Conservation (phyloP, 2,113 vertebrate genomes). For the Stercorarius parasiticus region DNA sequence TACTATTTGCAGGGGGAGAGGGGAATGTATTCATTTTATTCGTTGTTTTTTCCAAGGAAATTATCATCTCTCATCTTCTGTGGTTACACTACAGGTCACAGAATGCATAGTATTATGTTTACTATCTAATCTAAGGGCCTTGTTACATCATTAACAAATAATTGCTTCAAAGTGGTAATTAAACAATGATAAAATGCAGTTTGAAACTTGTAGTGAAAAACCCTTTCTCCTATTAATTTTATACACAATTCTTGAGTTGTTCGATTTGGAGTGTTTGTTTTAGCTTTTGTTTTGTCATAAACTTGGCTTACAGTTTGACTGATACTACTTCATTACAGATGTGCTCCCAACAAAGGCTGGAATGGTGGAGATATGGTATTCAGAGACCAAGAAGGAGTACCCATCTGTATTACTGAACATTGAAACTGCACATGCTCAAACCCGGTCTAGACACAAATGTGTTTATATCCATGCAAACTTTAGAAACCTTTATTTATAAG, state of each 20-base stretch:
- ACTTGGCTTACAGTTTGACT: background rate
- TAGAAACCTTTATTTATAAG: background rate
- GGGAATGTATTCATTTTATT: background rate
- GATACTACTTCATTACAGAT: background rate
- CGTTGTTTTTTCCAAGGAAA: background rate
- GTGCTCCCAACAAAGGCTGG: background rate
- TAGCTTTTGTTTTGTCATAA: background rate
- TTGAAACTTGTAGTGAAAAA: background rate
- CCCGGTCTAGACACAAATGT: fast-evolving
- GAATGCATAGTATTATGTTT: background rate
- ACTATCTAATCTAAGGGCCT: background rate
- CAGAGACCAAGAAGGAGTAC: background rate
- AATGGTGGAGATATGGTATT: fast-evolving
- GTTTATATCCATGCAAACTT: background rate
- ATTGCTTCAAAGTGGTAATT: background rate
- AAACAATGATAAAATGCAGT: background rate
- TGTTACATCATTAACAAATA: background rate
- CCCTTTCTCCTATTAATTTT: background rate
- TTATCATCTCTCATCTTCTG: background rate
- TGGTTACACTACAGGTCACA: background rate
- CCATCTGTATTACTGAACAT: fast-evolving
- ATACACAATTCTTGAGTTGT: background rate
- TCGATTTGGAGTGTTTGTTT: fast-evolving
- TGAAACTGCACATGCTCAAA: background rate
- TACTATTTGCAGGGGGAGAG: background rate